phyloP scores from a whole-genome alignment of 2,888 invertebrate species.

The Crematogaster levior region DNA sequence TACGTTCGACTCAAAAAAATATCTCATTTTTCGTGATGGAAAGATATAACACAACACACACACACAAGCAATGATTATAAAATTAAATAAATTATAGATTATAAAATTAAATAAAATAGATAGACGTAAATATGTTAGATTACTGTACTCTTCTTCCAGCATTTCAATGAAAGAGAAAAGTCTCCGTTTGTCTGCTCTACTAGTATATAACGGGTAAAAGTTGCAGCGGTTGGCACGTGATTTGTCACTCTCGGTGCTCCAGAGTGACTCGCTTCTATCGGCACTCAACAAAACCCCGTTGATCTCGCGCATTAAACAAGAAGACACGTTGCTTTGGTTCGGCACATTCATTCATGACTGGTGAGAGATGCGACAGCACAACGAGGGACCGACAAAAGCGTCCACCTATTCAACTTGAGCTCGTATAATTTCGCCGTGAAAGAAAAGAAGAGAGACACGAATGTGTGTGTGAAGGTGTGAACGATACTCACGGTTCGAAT shows the following conservation, averaged over 20 bases:
- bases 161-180: slow-evolving; percentile 27
- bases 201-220: slow-evolving; percentile 35
- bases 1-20: neutral
- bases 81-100: too few relatives aligned
- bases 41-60: too few relatives aligned
- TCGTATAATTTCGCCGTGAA: slow-evolving; percentile 58
- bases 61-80: too few relatives aligned
- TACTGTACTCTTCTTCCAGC: neutral
- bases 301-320: slow-evolving; percentile 63
- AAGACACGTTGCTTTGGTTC: slow-evolving; percentile 65
- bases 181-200: neutral
- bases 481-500: slow-evolving; percentile 7
- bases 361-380: slow-evolving; percentile 18
- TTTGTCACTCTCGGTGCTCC: slow-evolving; percentile 48
- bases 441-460: neutral
- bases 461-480: neutral
- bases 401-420: slow-evolving; percentile 62
- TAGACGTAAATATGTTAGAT: too few relatives aligned
- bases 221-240: slow-evolving; percentile 45
- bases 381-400: slow-evolving; percentile 62
- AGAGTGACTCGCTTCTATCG: slow-evolving; percentile 46
- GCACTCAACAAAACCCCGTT: slow-evolving; percentile 63
- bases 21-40: neutral
- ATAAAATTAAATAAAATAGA: too few relatives aligned
- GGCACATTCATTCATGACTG: slow-evolving; percentile 65